Base-by-base conservation (phyloP, 2,797 vertebrate species). In the Dallia pectoralis region DNA sequence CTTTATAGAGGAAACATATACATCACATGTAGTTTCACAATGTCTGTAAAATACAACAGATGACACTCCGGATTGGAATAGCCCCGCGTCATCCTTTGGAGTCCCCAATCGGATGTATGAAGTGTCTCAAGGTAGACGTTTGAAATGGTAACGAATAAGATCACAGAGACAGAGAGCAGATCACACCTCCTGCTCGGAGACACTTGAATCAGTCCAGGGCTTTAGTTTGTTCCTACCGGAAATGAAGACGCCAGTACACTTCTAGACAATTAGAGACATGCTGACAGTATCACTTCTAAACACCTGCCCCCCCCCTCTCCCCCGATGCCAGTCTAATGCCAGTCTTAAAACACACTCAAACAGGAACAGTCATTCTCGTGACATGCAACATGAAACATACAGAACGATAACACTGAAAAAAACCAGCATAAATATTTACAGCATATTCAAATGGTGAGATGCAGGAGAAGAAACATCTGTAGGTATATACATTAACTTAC, bases 401-500 rank as follows among this genome's bases (percentile, higher is more conserved):
- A 84, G 73, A 70, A 74, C 73, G 71, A 25, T 71, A 61, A 48
- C 27, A 86, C 84, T 87, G 83, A 81, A 81, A 89, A 87, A 82
- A 80, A 77, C 72, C 72, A 84, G 75, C 81, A 77, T 80, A n/a
- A n/a, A n/a, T n/a, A 47, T 72, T 61, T 87, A 88, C 87, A 87
- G 85, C 77, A 25, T 86, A 82, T 81, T 85, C 76, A 78, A 85
- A 89, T 79, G 81, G 72, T 82, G 78, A 87, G 85, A 92, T 84
- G 80, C 81, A 87, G 87, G 87, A 89, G 87, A 91, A 89, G 33
- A 61, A 88, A 88, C 84, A 86, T 83, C 77, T 70, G 82, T 67
- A 69, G 76, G 75, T 87, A 87, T 91, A 70, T 92, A 93, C 91
- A 93, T 84, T 89, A 91, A 93, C 82, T 91, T 93, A 93, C 91